Evolutionary conservation across 2,113 vertebrate species (phyloP).

Genomic region (Grallaria varia): DNA sequence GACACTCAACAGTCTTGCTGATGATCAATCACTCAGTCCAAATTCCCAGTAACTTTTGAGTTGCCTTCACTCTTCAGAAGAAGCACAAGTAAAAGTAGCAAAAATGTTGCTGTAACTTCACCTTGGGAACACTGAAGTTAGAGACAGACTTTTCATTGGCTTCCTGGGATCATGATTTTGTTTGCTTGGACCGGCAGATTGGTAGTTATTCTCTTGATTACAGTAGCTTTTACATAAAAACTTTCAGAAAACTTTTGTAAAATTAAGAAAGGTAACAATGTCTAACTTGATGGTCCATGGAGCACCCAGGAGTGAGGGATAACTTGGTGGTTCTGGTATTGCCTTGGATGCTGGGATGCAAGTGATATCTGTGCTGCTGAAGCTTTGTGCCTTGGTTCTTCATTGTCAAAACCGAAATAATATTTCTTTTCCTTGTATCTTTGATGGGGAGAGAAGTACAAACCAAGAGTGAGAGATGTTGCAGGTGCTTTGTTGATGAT

Average conservation of each 20-base stretch:
- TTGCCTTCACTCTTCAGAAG: not conserved
- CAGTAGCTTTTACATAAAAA: not conserved
- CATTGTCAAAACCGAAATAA: not conserved
- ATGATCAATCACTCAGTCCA: not conserved
- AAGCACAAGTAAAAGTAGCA: not conserved
- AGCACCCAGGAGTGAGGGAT: not conserved
- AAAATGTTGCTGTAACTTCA: not conserved
- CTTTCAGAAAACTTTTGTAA: not conserved
- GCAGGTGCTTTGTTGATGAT: not conserved
- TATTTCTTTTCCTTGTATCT: not conserved
- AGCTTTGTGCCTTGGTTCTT: not conserved
- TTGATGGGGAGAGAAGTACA: not conserved
- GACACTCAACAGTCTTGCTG: not conserved
- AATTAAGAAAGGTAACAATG: not conserved
- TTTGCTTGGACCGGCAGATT: not conserved
- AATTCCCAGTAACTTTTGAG: not conserved
- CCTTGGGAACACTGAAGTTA: not conserved
- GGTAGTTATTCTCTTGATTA: not conserved
- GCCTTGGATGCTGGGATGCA: not conserved
- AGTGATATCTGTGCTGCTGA: not conserved
- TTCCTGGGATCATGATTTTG: not conserved
- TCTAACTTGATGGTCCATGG: not conserved
- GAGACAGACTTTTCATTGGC: not conserved
- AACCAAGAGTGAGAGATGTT: not conserved
- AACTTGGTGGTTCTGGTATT: not conserved